Percentiles rank a stretch among this genome's conserved stretches.
Evolutionary conservation across 2,797 vertebrate species (phyloP).

Genomic region (Nasua narica): DNA sequence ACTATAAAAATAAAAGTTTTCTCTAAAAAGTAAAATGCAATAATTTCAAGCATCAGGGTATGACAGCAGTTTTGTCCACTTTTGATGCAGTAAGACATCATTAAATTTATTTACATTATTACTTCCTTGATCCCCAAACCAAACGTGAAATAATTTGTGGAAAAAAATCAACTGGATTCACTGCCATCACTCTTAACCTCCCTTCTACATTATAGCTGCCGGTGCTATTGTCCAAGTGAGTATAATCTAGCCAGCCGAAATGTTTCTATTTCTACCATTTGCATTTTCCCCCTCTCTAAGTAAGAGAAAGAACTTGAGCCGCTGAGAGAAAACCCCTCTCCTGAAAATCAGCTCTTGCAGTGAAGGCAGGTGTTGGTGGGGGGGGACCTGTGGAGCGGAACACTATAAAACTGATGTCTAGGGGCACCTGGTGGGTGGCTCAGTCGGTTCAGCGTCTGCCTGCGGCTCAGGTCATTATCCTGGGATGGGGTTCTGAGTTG

Average conservation of each 20-base stretch:
- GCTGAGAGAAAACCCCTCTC: neutral
- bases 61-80: neutral
- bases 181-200: neutral
- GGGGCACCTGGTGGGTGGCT: too few relatives aligned
- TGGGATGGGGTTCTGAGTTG: too few relatives aligned
- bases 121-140: neutral
- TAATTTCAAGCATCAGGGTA: neutral
- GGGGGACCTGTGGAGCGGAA: neutral
- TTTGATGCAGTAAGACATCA: neutral
- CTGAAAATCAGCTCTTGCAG: neutral
- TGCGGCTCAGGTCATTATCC: too few relatives aligned
- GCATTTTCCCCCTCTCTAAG: neutral
- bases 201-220: neutral
- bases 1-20: neutral
- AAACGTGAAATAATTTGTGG: constrained; percentile 13
- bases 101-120: neutral
- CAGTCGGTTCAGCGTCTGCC: too few relatives aligned
- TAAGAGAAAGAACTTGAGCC: neutral
- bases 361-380: neutral
- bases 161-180: neutral
- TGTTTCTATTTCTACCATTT: neutral
- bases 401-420: neutral
- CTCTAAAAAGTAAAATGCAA: neutral
- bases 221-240: neutral
- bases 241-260: neutral